Conservation (phyloP, 2,888 invertebrate species). For the Stenchaetothrips biformis region DNA sequence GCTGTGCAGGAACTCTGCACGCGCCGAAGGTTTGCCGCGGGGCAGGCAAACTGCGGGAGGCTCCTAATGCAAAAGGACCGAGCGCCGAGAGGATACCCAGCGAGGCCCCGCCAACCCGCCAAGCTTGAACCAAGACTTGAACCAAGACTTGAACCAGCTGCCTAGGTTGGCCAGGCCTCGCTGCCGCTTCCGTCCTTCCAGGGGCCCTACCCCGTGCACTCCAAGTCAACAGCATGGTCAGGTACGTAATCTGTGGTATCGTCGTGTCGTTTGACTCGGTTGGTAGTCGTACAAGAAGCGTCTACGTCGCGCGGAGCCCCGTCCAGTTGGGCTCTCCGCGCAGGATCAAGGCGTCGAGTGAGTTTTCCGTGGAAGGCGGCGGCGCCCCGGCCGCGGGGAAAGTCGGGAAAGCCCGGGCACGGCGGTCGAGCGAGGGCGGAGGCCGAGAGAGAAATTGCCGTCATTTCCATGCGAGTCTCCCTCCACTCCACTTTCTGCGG, state of each 20-base stretch:
- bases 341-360: no score
- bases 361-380: no score
- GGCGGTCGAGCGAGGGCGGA: neutral
- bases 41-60: neutral
- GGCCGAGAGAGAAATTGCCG: neutral
- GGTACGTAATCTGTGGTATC: constrained; percentile 8
- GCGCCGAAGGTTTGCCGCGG: neutral
- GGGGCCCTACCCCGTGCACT: constrained; percentile 1
- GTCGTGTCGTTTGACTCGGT: neutral
- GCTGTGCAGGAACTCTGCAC: neutral
- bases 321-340: no score
- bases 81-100: neutral
- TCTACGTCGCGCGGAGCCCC: neutral
- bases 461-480: neutral
- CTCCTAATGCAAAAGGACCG: neutral
- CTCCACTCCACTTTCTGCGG: neutral
- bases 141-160: no score
- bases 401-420: neutral
- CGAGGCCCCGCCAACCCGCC: neutral
- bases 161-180: neutral
- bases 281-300: neutral
- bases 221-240: constrained; percentile 11
- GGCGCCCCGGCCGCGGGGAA: no score
- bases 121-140: no score
- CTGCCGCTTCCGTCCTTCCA: neutral